These are phyloP conservation scores for Augiades crinisus DNA, from an alignment of 2,888 invertebrate genomes.

Conservation along the genomic window DNA sequence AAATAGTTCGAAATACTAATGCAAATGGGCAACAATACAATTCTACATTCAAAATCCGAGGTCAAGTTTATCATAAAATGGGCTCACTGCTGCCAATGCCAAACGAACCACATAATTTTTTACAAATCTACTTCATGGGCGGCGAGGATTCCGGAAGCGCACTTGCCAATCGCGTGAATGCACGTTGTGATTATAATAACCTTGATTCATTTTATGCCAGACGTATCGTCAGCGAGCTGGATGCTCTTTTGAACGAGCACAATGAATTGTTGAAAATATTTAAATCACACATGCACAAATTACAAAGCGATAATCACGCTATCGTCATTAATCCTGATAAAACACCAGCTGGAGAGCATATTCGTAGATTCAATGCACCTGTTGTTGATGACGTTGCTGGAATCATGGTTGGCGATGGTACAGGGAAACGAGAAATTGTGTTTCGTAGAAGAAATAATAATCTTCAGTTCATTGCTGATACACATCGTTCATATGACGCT, in stretches of 20 bases:
- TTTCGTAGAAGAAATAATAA: conserved; percentile 27
- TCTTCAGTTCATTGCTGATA: conserved; percentile 29
- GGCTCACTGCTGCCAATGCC: conserved; percentile 35
- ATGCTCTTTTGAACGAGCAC: conserved; percentile 33
- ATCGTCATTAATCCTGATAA: conserved; percentile 39
- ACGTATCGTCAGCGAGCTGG: conserved; percentile 28
- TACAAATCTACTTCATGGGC: conserved; percentile 34
- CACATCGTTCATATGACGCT: conserved; percentile 33
- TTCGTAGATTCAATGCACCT: conserved; percentile 48
- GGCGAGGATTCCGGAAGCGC: not conserved
- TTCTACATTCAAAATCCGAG: conserved; percentile 28
- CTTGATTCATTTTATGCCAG: conserved; percentile 36
- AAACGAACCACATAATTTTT: conserved; percentile 30
- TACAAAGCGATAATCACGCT: conserved; percentile 35
- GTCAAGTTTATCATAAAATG: conserved; percentile 32
- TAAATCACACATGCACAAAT: conserved; percentile 42
- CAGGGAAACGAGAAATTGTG: conserved; percentile 33
- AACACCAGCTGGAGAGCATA: conserved; percentile 43
- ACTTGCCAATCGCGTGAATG: conserved; percentile 2
- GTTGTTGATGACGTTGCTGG: conserved; percentile 32
- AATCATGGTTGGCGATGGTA: conserved; percentile 31
- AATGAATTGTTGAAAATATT: conserved; percentile 43
- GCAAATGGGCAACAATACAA: conserved; percentile 27
- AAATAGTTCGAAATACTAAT: conserved; percentile 19
- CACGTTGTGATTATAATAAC: conserved; percentile 21